A percentile compares a stretch with the other conserved stretches of the same genome.
Conservation (phyloP, 2,888 invertebrate genomes). For the Macrosiphum euphorbiae region DNA sequence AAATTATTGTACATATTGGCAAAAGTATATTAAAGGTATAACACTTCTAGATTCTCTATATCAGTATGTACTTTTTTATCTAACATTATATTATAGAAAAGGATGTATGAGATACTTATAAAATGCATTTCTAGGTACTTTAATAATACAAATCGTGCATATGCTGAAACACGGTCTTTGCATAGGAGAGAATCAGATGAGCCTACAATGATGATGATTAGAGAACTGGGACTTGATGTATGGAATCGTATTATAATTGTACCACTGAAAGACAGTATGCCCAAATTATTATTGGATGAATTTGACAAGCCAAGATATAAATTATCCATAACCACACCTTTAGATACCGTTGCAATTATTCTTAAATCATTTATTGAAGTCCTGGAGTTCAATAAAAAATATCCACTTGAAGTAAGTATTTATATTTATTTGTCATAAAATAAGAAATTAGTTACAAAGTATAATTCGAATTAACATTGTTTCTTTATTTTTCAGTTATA, state of each 20-base stretch:
- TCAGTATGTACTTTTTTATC: conserved; percentile 73
- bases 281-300: conserved; percentile 84
- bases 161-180: conserved; percentile 91
- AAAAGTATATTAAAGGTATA: conserved; percentile 90
- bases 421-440: background rate
- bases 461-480: background rate
- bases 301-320: conserved; percentile 82
- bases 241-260: conserved; percentile 88
- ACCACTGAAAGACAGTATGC: conserved; percentile 81
- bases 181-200: conserved; percentile 80
- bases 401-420: conserved; percentile 76
- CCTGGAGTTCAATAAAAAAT: conserved; percentile 87
- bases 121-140: conserved; percentile 75
- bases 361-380: conserved; percentile 91
- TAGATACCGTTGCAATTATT: conserved; percentile 83
- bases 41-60: conserved; percentile 90
- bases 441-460: background rate
- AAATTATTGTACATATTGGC: conserved; percentile 90
- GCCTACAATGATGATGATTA: conserved; percentile 85
- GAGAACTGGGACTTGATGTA: conserved; percentile 87
- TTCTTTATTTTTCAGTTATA: conserved; percentile 76
- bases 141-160: conserved; percentile 92
- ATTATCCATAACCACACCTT: conserved; percentile 74
- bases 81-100: background rate
- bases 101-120: background rate